Percentiles rank a stretch among this genome's conserved stretches.
These are phyloP conservation scores for Cisticola juncidis DNA, from an alignment of 2,113 vertebrate species.

Conservation along the genomic window DNA sequence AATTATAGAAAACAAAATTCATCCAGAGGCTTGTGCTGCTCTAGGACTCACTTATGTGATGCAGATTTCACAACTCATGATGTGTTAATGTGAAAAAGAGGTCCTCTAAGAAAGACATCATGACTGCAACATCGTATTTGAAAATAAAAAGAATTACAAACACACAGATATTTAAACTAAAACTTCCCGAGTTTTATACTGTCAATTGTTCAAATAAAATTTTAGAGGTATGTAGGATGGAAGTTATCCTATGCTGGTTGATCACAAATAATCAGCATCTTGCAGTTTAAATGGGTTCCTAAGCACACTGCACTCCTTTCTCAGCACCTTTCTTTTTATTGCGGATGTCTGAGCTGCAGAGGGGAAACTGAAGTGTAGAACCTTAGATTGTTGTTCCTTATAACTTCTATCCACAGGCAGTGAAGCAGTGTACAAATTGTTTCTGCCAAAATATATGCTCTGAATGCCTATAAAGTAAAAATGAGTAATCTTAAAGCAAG, in stretches of 20 bases:
- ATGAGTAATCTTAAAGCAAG: not conserved
- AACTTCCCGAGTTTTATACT: not conserved
- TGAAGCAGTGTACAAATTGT: not conserved
- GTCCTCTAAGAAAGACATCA: not conserved
- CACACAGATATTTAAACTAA: not conserved
- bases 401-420: not conserved
- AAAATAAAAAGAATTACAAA: not conserved
- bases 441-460: not conserved
- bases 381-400: not conserved
- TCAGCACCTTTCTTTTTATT: not conserved
- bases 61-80: not conserved
- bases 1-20: not conserved
- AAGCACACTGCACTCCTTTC: not conserved
- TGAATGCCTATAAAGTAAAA: not conserved
- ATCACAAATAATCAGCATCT: not conserved
- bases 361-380: not conserved
- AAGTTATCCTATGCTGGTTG: not conserved
- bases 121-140: not conserved
- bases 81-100: not conserved
- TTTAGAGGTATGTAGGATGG: not conserved
- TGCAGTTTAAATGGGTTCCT: not conserved
- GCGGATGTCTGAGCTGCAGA: not conserved
- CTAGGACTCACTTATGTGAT: fast-evolving
- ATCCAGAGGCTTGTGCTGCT: not conserved
- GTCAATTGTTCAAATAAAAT: not conserved